These are phyloP conservation scores for Saccostrea glomerata DNA, from an alignment of 1,140 invertebrate genomes.

Conservation along the genomic window DNA sequence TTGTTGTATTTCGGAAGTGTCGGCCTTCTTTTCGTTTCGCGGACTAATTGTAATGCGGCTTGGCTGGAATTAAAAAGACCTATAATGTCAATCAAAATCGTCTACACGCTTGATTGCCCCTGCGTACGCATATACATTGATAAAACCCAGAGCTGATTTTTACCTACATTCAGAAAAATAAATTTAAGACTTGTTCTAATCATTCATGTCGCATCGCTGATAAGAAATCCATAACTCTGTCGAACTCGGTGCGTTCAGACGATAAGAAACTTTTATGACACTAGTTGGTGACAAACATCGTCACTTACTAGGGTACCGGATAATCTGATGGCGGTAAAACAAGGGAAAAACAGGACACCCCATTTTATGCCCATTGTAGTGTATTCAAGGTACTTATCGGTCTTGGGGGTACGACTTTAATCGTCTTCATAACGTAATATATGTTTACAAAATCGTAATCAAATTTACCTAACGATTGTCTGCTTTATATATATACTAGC, in stretches of 20 bases:
- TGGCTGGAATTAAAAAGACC: slow-evolving; percentile 18
- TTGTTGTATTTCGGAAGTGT: slow-evolving; percentile 25
- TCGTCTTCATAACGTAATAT: slow-evolving; percentile 12
- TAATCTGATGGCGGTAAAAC: not conserved
- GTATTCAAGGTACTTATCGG: not conserved
- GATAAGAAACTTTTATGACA: slow-evolving; percentile 26
- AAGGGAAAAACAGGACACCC: not conserved
- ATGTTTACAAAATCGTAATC: slow-evolving; percentile 29
- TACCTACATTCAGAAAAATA: slow-evolving; percentile 33
- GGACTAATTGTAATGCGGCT: slow-evolving; percentile 42
- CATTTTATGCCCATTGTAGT: not conserved
- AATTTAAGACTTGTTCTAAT: not conserved
- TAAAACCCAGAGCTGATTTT: slow-evolving; percentile 9
- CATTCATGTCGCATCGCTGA: not conserved
- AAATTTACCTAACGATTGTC: slow-evolving; percentile 11
- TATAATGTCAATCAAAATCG: slow-evolving; percentile 41
- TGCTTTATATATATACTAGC: not conserved
- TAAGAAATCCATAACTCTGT: slow-evolving; percentile 30
- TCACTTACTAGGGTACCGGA: not conserved
- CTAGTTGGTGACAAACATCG: not conserved
- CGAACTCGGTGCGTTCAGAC: not conserved
- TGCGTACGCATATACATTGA: slow-evolving; percentile 32
- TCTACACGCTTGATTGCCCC: slow-evolving; percentile 37
- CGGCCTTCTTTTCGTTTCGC: slow-evolving; percentile 36
- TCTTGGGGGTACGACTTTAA: not conserved